A percentile compares a stretch with the other conserved stretches of the same genome.
Evolutionary conservation across 2,797 vertebrate genomes (phyloP).

Genomic region (Chelidonichthys spinosus): DNA sequence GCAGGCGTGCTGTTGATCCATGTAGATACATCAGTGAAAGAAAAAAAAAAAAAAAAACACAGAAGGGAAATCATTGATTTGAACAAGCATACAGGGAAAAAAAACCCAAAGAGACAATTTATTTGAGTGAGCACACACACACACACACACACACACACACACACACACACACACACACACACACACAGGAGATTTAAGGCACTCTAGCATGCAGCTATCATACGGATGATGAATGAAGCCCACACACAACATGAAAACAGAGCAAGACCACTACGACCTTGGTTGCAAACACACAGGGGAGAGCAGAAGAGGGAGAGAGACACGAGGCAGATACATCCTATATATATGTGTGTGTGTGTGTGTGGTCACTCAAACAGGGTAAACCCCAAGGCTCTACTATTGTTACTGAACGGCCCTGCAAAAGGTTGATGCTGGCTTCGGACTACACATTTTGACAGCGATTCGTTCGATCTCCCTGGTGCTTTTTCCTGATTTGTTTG

Average conservation of each 20-base stretch:
- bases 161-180: conserved; percentile 3
- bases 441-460: background rate
- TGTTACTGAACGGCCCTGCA: conserved; percentile 24
- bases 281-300: conserved; percentile 69
- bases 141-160: background rate
- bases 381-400: conserved; percentile 32
- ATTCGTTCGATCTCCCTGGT: conserved; percentile 17
- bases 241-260: conserved; percentile 75
- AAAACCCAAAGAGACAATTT: conserved; percentile 18
- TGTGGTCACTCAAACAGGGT: conserved; percentile 34
- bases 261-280: conserved; percentile 77
- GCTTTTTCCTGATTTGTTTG: conserved; percentile 15
- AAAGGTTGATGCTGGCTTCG: conserved; percentile 4
- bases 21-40: conserved; percentile 37
- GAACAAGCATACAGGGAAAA: conserved; percentile 24
- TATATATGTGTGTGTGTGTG: conserved; percentile 2
- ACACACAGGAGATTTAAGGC: conserved; percentile 67
- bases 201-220: conserved; percentile 66
- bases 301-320: conserved; percentile 34
- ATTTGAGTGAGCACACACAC: conserved; percentile 14
- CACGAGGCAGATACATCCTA: conserved; percentile 24
- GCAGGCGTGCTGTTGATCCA: background rate
- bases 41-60: conserved; percentile 32
- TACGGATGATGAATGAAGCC: conserved; percentile 80
- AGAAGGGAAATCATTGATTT: conserved; percentile 40